Conservation (phyloP, 2,113 vertebrate genomes). For the Esox niger region DNA sequence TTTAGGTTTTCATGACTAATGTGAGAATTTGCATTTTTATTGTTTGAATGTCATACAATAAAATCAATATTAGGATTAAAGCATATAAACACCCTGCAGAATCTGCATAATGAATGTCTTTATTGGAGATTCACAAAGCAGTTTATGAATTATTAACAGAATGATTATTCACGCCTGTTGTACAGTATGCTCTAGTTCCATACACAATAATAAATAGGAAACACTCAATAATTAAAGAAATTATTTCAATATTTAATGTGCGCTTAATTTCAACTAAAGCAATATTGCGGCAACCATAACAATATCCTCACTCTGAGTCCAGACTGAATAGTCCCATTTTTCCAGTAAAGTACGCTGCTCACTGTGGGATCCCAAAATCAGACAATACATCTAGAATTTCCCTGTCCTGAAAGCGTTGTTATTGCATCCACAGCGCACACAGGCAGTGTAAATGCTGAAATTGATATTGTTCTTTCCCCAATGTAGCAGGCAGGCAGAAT, state of each 20-base stretch:
- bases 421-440: slow-evolving; percentile 39
- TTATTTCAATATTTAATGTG: slow-evolving; percentile 15
- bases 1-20: too few species aligned
- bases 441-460: slow-evolving; percentile 49
- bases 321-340: background rate
- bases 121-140: background rate
- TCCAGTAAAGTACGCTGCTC: background rate
- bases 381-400: slow-evolving; percentile 36
- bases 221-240: slow-evolving; percentile 16
- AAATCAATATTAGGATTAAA: background rate
- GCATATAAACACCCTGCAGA: background rate
- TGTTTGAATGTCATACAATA: background rate
- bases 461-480: slow-evolving; percentile 40
- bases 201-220: slow-evolving; percentile 6
- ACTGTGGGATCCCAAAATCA: background rate
- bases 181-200: slow-evolving; percentile 3
- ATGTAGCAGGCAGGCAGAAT: slow-evolving; percentile 49
- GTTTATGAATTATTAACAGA: slow-evolving; percentile 15
- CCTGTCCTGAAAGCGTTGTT: slow-evolving; percentile 34
- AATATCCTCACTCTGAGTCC: background rate
- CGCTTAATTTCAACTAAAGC: background rate
- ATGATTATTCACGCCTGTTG: background rate
- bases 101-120: background rate
- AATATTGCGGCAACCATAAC: background rate
- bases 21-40: background rate